A percentile compares a stretch with the other conserved stretches of the same genome.
phyloP scores from a whole-genome alignment of 2,113 vertebrate species.

The Oxyura jamaicensis region DNA sequence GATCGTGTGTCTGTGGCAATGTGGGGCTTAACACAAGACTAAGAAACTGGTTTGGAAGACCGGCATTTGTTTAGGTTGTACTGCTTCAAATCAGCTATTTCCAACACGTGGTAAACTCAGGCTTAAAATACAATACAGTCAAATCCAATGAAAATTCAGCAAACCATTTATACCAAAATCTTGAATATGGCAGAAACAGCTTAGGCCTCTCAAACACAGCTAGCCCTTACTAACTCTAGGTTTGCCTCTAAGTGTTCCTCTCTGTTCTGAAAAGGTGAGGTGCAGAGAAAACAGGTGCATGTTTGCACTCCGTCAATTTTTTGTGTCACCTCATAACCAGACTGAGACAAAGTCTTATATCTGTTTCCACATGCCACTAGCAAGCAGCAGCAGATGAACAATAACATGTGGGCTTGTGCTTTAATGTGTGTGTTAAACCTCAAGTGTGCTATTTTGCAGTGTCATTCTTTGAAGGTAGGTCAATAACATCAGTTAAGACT shows the following conservation, averaged over 20 bases:
- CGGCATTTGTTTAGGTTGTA: not conserved
- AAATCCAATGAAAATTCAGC: not conserved
- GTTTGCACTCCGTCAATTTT: not conserved
- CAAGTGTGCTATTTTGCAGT: not conserved
- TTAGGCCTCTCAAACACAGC: not conserved
- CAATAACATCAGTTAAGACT: not conserved
- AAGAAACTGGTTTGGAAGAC: not conserved
- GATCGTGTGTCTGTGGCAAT: not conserved
- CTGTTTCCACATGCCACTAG: not conserved
- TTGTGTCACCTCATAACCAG: not conserved
- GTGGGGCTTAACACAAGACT: not conserved
- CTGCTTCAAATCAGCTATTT: not conserved
- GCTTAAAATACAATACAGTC: not conserved
- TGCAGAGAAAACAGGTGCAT: not conserved
- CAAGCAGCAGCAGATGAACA: not conserved
- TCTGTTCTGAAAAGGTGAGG: not conserved
- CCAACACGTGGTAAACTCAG: not conserved
- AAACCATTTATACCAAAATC: not conserved
- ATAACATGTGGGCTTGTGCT: not conserved
- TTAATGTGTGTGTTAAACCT: accelerated
- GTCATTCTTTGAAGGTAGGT: not conserved
- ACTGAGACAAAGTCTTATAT: not conserved
- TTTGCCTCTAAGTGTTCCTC: not conserved
- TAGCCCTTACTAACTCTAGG: not conserved
- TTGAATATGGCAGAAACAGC: not conserved